Evolutionary conservation across 2,888 invertebrate genomes (phyloP).

Genomic region (Conus canariensis): DNA sequence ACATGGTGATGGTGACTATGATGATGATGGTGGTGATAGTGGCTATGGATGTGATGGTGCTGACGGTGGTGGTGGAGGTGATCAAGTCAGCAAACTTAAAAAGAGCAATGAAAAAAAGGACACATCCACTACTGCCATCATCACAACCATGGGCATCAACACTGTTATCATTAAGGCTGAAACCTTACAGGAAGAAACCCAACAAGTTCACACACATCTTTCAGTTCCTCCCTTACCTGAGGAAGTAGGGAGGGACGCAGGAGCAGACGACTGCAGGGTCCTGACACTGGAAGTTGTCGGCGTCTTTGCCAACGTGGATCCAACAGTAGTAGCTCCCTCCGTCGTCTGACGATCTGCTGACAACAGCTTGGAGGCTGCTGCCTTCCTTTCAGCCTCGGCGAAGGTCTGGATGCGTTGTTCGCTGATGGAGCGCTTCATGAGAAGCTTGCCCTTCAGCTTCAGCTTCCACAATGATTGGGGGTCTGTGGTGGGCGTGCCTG

Average conservation of each 20-base stretch:
- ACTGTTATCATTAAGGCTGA: too few species aligned
- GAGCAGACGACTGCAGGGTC: background rate
- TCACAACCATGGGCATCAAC: too few species aligned
- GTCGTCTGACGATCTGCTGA: background rate
- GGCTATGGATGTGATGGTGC: too few species aligned
- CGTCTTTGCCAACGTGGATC: background rate
- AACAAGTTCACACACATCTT: background rate
- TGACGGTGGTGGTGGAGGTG: too few species aligned
- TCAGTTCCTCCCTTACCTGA: background rate
- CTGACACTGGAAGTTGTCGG: background rate
- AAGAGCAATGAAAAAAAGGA: too few species aligned
- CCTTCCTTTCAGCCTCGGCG: constrained; percentile 22
- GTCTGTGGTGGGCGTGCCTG: constrained; percentile 51
- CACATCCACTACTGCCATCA: too few species aligned
- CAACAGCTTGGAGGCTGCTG: background rate
- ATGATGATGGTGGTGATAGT: too few species aligned
- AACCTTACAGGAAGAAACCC: too few species aligned
- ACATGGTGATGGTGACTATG: too few species aligned
- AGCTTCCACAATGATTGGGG: constrained; percentile 54
- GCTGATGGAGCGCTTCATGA: constrained; percentile 77
- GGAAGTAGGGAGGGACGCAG: background rate
- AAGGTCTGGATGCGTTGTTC: constrained; percentile 56
- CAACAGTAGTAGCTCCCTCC: background rate
- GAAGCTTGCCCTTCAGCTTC: constrained; percentile 72
- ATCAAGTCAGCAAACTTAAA: too few species aligned